Evolutionary conservation across 2,797 vertebrate species (phyloP).

Genomic region (Limnodromus scolopaceus): DNA sequence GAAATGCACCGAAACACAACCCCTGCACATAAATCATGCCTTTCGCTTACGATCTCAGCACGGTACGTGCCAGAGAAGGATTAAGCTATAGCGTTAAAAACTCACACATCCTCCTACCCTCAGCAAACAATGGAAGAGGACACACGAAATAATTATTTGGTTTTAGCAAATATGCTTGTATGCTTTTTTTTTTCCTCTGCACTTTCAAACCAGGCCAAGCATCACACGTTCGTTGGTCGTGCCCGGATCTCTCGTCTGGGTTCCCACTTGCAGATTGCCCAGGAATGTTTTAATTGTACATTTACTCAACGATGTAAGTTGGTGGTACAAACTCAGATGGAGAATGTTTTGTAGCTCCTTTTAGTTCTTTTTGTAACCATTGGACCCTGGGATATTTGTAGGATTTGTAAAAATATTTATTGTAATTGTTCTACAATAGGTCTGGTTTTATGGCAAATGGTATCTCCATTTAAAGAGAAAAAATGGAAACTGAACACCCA

Average conservation of each 20-base stretch:
- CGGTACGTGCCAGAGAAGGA: accelerated
- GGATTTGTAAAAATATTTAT: not conserved
- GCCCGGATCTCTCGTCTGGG: not conserved
- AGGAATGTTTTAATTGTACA: not conserved
- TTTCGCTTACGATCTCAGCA: not conserved
- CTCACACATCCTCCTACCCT: not conserved
- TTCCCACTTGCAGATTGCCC: not conserved
- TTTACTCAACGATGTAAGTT: not conserved
- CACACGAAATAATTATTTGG: not conserved
- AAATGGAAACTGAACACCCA: not conserved
- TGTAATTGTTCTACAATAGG: not conserved
- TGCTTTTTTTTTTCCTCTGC: not conserved
- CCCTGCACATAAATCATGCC: accelerated
- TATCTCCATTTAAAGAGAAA: not conserved
- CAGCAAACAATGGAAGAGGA: not conserved
- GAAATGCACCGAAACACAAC: not conserved
- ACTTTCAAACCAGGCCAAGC: not conserved
- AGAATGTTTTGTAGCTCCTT: too few relatives aligned
- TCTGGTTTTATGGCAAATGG: not conserved
- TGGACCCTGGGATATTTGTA: not conserved
- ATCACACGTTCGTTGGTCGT: accelerated
- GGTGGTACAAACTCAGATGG: not conserved
- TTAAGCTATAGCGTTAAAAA: not conserved
- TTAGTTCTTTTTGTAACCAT: not conserved
- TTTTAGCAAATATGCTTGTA: not conserved